Conservation (phyloP, 2,113 vertebrate genomes). For the Sinocyclocheilus maitianheensis region DNA sequence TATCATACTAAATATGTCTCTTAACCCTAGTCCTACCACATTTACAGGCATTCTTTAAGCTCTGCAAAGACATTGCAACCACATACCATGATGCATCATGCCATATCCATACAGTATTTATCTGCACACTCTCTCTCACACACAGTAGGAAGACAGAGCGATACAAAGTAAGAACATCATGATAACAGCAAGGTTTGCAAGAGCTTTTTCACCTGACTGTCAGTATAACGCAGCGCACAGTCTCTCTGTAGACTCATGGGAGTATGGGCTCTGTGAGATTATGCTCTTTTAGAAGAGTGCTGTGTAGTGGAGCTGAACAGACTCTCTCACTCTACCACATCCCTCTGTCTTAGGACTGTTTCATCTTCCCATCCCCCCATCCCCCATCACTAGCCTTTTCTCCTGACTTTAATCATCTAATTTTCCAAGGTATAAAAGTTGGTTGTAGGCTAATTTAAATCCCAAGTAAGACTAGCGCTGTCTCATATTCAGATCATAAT, state of each 20-base stretch:
- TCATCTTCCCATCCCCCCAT: slow-evolving; percentile 28
- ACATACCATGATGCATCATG: slow-evolving; percentile 1
- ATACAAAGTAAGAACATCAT: slow-evolving; percentile 48
- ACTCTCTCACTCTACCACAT: slow-evolving; percentile 57
- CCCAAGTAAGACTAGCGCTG: slow-evolving; percentile 17
- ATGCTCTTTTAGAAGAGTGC: slow-evolving; percentile 64
- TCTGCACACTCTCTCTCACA: background rate
- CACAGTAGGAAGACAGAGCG: slow-evolving; percentile 31
- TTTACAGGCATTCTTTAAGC: background rate
- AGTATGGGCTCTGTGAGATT: slow-evolving; percentile 66
- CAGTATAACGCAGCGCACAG: slow-evolving; percentile 59
- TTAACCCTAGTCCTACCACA: background rate
- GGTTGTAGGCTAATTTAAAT: slow-evolving; percentile 54
- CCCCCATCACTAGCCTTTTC: slow-evolving; percentile 41
- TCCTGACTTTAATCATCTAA: slow-evolving; percentile 51
- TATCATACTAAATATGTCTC: background rate
- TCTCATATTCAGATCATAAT: slow-evolving; percentile 36
- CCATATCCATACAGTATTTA: slow-evolving; percentile 1
- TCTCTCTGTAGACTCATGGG: slow-evolving; percentile 62
- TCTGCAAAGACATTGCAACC: background rate
- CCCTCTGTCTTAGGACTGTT: slow-evolving; percentile 33
- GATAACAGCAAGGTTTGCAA: slow-evolving; percentile 29
- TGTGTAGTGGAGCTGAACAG: slow-evolving; percentile 69
- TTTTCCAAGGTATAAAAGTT: slow-evolving; percentile 44
- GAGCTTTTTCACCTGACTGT: slow-evolving; percentile 44